Evolutionary conservation across 92 coral and sea anemone species (phyloP), one percentile per base, ranked within the genome.

Genomic region (Epizoanthus illoricatus): DNA sequence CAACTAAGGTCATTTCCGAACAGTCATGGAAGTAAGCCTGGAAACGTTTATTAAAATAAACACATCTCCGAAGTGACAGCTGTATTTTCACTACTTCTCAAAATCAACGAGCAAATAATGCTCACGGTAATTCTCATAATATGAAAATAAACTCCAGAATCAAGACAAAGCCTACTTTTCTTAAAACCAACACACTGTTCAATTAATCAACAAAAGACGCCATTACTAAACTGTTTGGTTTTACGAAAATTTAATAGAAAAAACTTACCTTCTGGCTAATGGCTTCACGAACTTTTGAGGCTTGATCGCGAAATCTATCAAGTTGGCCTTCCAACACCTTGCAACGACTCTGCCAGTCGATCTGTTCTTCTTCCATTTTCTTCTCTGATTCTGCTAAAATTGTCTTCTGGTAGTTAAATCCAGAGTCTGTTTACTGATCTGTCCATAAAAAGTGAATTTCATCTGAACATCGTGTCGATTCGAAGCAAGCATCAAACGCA

Each of bases 221-320:
- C n/a, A 74, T 24, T 55, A 52, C 18, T 15, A 43, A 59, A 75
- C 49, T 62, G 55, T 58, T 57, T 62, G 54, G 43, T 23, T 20
- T 24, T 11, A 62, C 5, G 39, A 43, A 63, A 61, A 62, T 52
- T 13, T 52, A 52, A 52, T 52, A 52, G 56, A 7, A 52, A 9
- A 52, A 52, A 59, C 80, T 69, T 85, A 93, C 97, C 93, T 93
- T 90, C 55, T 88, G 94, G 28, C 90, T 87, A 24, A 93, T 88
- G 75, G 88, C 94, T 86, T 93, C 94, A 49, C 97, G 92, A 39
- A 93, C 94, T 86, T 86, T 93, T 3, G 94, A 55, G 28, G 97
- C 97, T 73, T 91, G 94, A 73, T 90, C 94, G 49, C 89, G 81
- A 82, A 93, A 93, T 60, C 85, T 84, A 16, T 92, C 94, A 39